phyloP scores from a whole-genome alignment of 2,888 invertebrate genomes.

The Pseudolycoriella hygida region DNA sequence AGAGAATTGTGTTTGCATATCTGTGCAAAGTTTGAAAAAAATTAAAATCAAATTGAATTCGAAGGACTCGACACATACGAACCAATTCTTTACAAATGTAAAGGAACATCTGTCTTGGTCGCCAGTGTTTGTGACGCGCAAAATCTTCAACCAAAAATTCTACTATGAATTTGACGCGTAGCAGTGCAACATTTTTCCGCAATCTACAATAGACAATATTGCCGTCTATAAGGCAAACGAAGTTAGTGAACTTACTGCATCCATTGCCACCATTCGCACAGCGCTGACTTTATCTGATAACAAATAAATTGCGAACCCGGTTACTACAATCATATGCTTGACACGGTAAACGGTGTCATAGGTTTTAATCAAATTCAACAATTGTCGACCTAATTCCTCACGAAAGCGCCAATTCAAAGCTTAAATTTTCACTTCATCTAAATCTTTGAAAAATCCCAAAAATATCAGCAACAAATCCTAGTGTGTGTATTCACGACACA shows the following conservation, averaged over 20 bases:
- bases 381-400: constrained; percentile 46
- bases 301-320: constrained; percentile 42
- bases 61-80: too few relatives aligned
- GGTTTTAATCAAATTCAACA: constrained; percentile 35
- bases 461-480: constrained; percentile 56
- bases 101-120: too few relatives aligned
- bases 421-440: constrained; percentile 62
- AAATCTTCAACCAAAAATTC: too few relatives aligned
- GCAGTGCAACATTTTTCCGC: too few relatives aligned
- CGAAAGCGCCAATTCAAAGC: constrained; percentile 58
- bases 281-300: constrained; percentile 42
- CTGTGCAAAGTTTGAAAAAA: constrained; percentile 4
- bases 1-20: constrained; percentile 6
- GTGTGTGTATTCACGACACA: constrained; percentile 49
- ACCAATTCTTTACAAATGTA: too few relatives aligned
- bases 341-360: constrained; percentile 11
- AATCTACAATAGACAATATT: too few relatives aligned
- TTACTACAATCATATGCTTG: constrained; percentile 24
- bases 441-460: constrained; percentile 54
- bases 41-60: too few relatives aligned
- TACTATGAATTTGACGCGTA: too few relatives aligned
- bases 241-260: constrained; percentile 29
- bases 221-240: too few relatives aligned
- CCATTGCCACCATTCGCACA: constrained; percentile 36
- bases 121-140: too few relatives aligned